Evolutionary conservation across 2,113 vertebrate genomes (phyloP).

Genomic region (Nansenia antarctica): DNA sequence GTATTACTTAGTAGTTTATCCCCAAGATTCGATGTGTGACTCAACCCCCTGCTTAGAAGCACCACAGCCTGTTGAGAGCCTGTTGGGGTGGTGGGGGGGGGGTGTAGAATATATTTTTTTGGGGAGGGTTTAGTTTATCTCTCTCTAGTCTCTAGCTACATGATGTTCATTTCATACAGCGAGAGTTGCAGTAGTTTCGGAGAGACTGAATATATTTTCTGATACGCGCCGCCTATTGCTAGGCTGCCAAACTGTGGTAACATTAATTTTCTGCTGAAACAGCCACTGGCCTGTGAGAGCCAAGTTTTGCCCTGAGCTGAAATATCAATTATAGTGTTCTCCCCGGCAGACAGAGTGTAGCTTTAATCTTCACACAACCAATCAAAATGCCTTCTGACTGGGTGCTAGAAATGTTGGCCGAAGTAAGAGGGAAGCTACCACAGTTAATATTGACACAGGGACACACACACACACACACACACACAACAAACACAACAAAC

Average conservation of each 20-base stretch:
- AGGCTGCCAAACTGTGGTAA: constrained; percentile 69
- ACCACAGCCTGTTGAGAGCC: no score
- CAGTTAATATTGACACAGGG: constrained; percentile 51
- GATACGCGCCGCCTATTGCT: constrained; percentile 56
- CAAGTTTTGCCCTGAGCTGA: constrained; percentile 73
- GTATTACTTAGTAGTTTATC: no score
- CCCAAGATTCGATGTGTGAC: no score
- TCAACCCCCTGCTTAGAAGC: no score
- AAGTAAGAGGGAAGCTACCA: constrained; percentile 54
- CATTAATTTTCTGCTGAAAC: constrained; percentile 77
- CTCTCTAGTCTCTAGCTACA: constrained; percentile 29
- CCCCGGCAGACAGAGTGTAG: constrained; percentile 62
- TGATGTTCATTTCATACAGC: constrained; percentile 55
- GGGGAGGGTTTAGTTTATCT: no score
- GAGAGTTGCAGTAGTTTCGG: constrained; percentile 39
- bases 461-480: background rate
- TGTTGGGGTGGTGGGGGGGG: no score
- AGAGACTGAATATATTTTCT: constrained; percentile 63
- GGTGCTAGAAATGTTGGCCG: constrained; percentile 55
- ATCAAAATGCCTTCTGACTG: constrained; percentile 67
- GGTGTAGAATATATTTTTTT: no score
- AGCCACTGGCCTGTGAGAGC: constrained; percentile 71
- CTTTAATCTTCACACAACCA: constrained; percentile 76
- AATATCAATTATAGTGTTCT: constrained; percentile 77
- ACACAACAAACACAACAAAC: constrained; percentile 8